Base-by-base conservation (phyloP, 2,888 invertebrate genomes). In the Gisinianus flammeolus region DNA sequence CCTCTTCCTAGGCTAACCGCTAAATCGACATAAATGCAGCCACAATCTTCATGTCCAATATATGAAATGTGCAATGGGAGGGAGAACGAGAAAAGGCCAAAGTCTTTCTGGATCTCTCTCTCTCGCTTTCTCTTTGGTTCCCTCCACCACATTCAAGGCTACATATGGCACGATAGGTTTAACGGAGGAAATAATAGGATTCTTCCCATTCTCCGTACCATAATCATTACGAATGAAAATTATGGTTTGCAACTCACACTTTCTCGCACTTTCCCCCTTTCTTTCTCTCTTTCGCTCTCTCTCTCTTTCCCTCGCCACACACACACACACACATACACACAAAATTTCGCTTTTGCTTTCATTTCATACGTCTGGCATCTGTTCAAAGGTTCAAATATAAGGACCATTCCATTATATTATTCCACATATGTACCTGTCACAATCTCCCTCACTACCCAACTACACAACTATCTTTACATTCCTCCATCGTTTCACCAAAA, bases 1-100 rank as follows among this genome's bases (percentile, higher is more conserved):
- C n/a, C n/a, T n/a, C n/a, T n/a, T n/a, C n/a, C n/a, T n/a, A 69
- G 78, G 78, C 30, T 78, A 73, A 68, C 74, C 78, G 26, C 78
- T 58, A 74, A 77, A 78, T 78, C 69, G 78, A 78, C 69, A 71
- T 77, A 66, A 77, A 77, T 77, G 77, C 71, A 66, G 52, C 71
- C 54, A 52, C 54, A 71, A 69, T 71, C 52, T 28, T 28, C 54
- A 56, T 71, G 56, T 71, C 71, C 56, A 71, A 28, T 19, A 26
- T 70, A 66, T 66, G 56, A 56, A 56, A 56, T 71, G 71, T 30
- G 56, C 30, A 56, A n/a, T 26, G 30, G 0, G 52, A n/a, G 35
- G 12, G 33, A 24, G 28, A 64, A 28, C 16, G 68, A 30, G 68
- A 22, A 19, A n/a, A n/a, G 31, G 44, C 8, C 10, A 22, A 6